Evolutionary conservation across 2,797 vertebrate genomes (phyloP).

Genomic region (Taenioides sp.): DNA sequence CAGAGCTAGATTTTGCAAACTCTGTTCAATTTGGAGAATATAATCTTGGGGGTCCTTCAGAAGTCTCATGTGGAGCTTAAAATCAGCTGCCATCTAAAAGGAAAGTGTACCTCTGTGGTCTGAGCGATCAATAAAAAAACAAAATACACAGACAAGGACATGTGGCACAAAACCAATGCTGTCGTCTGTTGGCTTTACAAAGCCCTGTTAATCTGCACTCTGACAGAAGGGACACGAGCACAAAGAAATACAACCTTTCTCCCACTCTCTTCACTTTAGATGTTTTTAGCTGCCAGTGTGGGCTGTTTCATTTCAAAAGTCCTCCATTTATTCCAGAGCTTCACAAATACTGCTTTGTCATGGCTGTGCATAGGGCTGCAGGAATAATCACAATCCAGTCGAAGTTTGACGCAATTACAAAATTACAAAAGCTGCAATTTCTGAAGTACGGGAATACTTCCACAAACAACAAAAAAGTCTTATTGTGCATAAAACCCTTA

Average conservation of each 20-base stretch:
- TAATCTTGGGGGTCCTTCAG: conserved; percentile 11
- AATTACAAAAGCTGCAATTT: no score
- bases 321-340: neutral
- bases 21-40: neutral
- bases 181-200: neutral
- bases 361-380: neutral
- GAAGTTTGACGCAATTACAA: no score
- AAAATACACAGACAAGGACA: conserved; percentile 3
- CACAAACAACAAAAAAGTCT: no score
- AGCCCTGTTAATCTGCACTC: conserved; percentile 1
- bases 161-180: neutral
- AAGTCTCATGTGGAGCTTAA: conserved; percentile 1
- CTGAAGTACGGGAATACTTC: no score
- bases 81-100: conserved; percentile 1
- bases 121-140: conserved; percentile 6
- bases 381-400: no score
- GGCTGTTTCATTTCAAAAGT: neutral
- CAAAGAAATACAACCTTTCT: neutral
- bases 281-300: neutral
- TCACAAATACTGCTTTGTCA: neutral
- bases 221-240: neutral
- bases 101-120: neutral
- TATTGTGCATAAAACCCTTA: no score
- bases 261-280: neutral
- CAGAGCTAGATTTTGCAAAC: neutral